A percentile compares a stretch with the other conserved stretches of the same genome.
Evolutionary conservation across 2,113 vertebrate genomes (phyloP).

Genomic region (Capra hircus): DNA sequence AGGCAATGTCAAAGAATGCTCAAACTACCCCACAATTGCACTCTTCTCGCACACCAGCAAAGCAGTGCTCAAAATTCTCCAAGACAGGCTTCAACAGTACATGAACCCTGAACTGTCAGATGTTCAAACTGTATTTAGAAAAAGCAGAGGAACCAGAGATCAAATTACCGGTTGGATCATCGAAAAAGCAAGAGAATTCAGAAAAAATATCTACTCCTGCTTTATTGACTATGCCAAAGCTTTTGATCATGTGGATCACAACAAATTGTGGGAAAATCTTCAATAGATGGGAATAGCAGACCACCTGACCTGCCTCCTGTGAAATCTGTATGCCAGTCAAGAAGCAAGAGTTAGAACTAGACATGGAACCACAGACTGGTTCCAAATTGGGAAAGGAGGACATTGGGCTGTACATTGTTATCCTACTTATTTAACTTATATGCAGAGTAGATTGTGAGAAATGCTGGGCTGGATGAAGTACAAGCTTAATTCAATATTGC

Average conservation of each 20-base stretch:
- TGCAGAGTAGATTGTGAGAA: background rate
- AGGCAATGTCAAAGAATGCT: background rate
- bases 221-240: background rate
- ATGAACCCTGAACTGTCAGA: background rate
- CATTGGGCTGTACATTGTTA: background rate
- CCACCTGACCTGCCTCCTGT: background rate
- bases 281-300: background rate
- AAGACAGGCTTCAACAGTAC: background rate
- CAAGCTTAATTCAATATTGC: background rate
- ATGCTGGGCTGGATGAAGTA: background rate
- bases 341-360: background rate
- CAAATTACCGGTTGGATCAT: background rate
- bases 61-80: background rate
- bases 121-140: background rate
- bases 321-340: background rate
- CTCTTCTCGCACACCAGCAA: background rate
- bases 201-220: background rate
- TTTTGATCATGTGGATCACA: background rate
- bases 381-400: background rate
- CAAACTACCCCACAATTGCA: background rate
- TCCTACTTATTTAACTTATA: background rate
- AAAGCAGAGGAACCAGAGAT: background rate
- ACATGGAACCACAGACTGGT: background rate
- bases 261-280: background rate
- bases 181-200: accelerated